A percentile compares a stretch with the other conserved stretches of the same genome.
phyloP scores from a whole-genome alignment of 2,888 invertebrate species.

The Perizoma flavofasciatum region DNA sequence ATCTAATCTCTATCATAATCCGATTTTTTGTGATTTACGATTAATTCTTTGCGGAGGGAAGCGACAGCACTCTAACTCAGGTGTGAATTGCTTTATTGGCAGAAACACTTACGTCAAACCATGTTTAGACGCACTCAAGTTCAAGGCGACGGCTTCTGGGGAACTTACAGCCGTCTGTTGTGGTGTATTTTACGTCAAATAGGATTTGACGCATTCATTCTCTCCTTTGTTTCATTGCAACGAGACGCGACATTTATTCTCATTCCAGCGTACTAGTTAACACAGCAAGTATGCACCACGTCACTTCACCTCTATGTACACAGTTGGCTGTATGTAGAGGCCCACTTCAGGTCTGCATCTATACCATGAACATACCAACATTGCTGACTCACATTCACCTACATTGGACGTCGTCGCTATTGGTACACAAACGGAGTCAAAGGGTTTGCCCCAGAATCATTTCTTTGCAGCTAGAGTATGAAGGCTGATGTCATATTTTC shows the following conservation, averaged over 20 bases:
- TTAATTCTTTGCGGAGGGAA: slow-evolving; percentile 49
- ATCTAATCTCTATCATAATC: slow-evolving; percentile 21
- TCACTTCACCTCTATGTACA: slow-evolving; percentile 55
- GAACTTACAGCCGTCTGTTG: slow-evolving; percentile 29
- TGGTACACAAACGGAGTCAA: slow-evolving; percentile 49
- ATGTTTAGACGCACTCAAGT: slow-evolving; percentile 65
- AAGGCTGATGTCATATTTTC: slow-evolving; percentile 46
- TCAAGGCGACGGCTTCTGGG: slow-evolving; percentile 62
- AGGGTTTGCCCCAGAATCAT: slow-evolving; percentile 50
- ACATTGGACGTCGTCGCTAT: slow-evolving; percentile 43
- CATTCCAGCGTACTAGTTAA: slow-evolving; percentile 15
- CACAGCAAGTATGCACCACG: slow-evolving; percentile 28
- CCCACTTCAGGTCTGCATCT: slow-evolving; percentile 55
- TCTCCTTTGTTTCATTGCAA: slow-evolving; percentile 27
- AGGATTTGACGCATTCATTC: slow-evolving; percentile 23
- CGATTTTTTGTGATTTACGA: slow-evolving; percentile 40
- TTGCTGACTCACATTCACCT: slow-evolving; percentile 62
- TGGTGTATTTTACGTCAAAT: slow-evolving; percentile 19
- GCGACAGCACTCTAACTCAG: slow-evolving; percentile 49
- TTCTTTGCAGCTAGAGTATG: slow-evolving; percentile 30
- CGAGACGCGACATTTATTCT: slow-evolving; percentile 8
- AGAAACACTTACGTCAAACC: slow-evolving; percentile 70
- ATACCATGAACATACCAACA: slow-evolving; percentile 53
- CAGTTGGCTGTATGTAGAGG: slow-evolving; percentile 57
- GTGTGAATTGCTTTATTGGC: slow-evolving; percentile 73